Percentiles rank a stretch among this genome's conserved stretches.
Evolutionary conservation across 2,888 invertebrate species (phyloP).

Genomic region (Mayetiola destructor): DNA sequence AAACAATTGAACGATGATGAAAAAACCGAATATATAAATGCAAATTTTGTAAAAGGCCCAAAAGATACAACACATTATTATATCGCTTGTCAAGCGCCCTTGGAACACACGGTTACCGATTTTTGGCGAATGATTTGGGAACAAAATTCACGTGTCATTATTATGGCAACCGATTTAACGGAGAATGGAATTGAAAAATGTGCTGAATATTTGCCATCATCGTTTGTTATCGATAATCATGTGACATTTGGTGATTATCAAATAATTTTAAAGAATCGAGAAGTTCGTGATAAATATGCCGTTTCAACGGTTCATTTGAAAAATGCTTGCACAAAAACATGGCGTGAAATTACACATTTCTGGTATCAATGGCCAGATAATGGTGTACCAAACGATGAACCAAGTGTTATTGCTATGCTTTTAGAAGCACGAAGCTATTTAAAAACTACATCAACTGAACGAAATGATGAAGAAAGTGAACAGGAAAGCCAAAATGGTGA

Average conservation of each 20-base stretch:
- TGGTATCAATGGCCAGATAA: constrained; percentile 88
- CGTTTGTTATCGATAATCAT: constrained; percentile 80
- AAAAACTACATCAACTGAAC: constrained; percentile 30
- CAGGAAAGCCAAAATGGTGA: constrained; percentile 14
- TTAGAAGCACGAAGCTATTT: constrained; percentile 56
- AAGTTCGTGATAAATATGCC: constrained; percentile 81
- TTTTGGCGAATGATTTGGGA: constrained; percentile 98
- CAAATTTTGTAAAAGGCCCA: constrained; percentile 69
- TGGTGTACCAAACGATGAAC: constrained; percentile 70
- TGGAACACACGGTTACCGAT: constrained; percentile 69
- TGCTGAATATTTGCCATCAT: constrained; percentile 80
- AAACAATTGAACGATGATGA: constrained; percentile 56
- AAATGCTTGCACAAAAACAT: constrained; percentile 65
- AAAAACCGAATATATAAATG: constrained; percentile 82
- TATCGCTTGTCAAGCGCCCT: constrained; percentile 83
- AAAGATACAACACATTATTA: constrained; percentile 71
- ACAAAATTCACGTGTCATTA: constrained; percentile 72
- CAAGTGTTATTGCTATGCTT: constrained; percentile 73
- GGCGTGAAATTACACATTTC: constrained; percentile 77
- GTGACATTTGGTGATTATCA: constrained; percentile 77
- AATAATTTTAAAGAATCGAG: constrained; percentile 72
- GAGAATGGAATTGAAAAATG: constrained; percentile 85
- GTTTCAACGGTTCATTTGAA: constrained; percentile 73
- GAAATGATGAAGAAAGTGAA: constrained; percentile 27
- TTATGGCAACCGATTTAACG: constrained; percentile 80